A percentile compares a stretch with the other conserved stretches of the same genome.
Evolutionary conservation across 2,888 invertebrate species (phyloP).

Genomic region (Drosophila stalkeri): DNA sequence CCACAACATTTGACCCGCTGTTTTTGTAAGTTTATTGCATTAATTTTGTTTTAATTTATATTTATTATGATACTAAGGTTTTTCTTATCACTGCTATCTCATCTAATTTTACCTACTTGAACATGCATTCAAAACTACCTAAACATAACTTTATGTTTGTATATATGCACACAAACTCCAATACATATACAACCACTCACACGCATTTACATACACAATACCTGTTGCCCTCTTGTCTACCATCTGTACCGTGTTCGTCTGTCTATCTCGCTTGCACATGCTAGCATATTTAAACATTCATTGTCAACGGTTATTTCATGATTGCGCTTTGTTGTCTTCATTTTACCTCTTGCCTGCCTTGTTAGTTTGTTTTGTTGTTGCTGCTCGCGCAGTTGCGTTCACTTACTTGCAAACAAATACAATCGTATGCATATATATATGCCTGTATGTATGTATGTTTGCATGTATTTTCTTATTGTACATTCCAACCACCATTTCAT

Average conservation of each 20-base stretch:
- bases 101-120: conserved; percentile 23
- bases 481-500: conserved; percentile 47
- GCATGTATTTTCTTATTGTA: conserved; percentile 46
- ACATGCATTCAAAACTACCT: conserved; percentile 24
- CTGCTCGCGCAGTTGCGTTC: conserved; percentile 9
- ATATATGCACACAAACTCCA: conserved; percentile 13
- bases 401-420: not conserved
- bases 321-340: conserved; percentile 53
- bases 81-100: conserved; percentile 37
- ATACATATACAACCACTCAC: conserved; percentile 9
- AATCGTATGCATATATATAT: conserved; percentile 1
- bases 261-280: conserved; percentile 35
- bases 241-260: conserved; percentile 21
- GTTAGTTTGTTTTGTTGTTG: conserved; percentile 25
- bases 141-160: conserved; percentile 29
- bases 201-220: conserved; percentile 12
- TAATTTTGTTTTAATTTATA: conserved; percentile 16
- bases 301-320: conserved; percentile 63
- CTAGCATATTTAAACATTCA: conserved; percentile 49
- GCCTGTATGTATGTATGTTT: not conserved
- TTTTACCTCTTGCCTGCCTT: conserved; percentile 24
- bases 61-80: conserved; percentile 27
- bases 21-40: conserved; percentile 50
- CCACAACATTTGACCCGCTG: conserved; percentile 20
- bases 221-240: conserved; percentile 53